Conservation (phyloP, 2,797 vertebrate species). For the Cyclopterus lumpus region DNA sequence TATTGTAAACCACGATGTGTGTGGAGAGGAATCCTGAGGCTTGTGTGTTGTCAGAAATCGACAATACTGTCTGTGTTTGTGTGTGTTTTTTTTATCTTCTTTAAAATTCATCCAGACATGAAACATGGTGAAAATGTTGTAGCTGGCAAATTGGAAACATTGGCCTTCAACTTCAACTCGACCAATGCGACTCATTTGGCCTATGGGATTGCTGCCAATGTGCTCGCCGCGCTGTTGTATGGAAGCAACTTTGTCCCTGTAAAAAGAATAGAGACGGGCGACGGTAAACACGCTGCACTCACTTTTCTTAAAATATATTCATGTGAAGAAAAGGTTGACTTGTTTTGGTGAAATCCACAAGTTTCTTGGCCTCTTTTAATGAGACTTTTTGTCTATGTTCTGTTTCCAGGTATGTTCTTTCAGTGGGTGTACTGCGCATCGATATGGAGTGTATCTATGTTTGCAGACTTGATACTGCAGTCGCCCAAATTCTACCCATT, state of each 20-base stretch:
- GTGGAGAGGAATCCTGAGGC: neutral
- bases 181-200: conserved; percentile 75
- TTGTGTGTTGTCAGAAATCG: neutral
- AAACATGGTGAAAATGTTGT: neutral
- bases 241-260: conserved; percentile 92
- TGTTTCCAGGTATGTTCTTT: conserved; percentile 91
- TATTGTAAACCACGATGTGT: neutral
- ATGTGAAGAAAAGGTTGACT: neutral
- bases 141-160: neutral
- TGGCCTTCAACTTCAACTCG: conserved; percentile 36
- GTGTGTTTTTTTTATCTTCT: neutral
- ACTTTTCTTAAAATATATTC: neutral
- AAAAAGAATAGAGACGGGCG: conserved; percentile 90
- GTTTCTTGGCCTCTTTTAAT: neutral
- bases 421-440: conserved; percentile 93
- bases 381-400: neutral
- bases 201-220: conserved; percentile 85
- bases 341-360: too few relatives aligned
- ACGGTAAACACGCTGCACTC: conserved; percentile 82
- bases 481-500: conserved; percentile 90
- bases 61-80: too few relatives aligned
- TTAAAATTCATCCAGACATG: conserved; percentile 11
- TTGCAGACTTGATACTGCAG: conserved; percentile 85
- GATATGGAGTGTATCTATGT: conserved; percentile 88
- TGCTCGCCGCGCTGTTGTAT: conserved; percentile 85